Evolutionary conservation across 2,888 invertebrate genomes (phyloP).

Genomic region (Eupithecia exiguata): DNA sequence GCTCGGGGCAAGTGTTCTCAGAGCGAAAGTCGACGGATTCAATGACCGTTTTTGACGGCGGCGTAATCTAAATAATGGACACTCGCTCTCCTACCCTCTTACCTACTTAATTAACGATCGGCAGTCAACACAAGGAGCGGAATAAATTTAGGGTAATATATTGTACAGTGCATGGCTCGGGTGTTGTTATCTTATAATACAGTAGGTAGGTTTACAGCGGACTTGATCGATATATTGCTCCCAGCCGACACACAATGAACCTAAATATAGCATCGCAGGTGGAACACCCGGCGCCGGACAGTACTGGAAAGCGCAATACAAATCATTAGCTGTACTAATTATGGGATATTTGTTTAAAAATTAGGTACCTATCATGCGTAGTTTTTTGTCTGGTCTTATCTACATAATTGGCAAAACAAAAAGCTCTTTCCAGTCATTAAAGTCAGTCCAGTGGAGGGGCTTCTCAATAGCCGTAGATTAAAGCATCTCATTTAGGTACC

Average conservation of each 20-base stretch:
- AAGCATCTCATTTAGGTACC: too few relatives aligned
- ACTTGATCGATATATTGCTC: slow-evolving; percentile 69
- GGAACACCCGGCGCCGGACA: slow-evolving; percentile 59
- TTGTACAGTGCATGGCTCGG: slow-evolving; percentile 12
- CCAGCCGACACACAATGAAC: slow-evolving; percentile 72
- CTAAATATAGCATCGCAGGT: slow-evolving; percentile 78
- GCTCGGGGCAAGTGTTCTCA: slow-evolving; percentile 35
- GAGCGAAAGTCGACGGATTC: slow-evolving; percentile 34
- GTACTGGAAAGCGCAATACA: slow-evolving; percentile 59
- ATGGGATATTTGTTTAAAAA: slow-evolving; percentile 33
- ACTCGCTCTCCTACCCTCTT: slow-evolving; percentile 12
- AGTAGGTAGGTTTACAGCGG: slow-evolving; percentile 42
- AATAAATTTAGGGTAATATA: slow-evolving; percentile 11
- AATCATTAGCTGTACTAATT: slow-evolving; percentile 49
- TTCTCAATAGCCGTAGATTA: too few relatives aligned
- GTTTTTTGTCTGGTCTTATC: not conserved
- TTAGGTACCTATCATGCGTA: not conserved
- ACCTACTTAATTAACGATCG: slow-evolving; percentile 9
- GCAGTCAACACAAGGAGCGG: slow-evolving; percentile 10
- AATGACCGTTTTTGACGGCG: slow-evolving; percentile 22
- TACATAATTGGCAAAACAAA: not conserved
- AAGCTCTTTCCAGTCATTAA: not conserved
- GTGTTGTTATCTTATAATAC: slow-evolving; percentile 6
- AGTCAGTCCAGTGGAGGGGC: not conserved
- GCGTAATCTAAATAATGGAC: slow-evolving; percentile 11